phyloP scores from a whole-genome alignment of 2,888 invertebrate genomes.

The Rhagium mordax region DNA sequence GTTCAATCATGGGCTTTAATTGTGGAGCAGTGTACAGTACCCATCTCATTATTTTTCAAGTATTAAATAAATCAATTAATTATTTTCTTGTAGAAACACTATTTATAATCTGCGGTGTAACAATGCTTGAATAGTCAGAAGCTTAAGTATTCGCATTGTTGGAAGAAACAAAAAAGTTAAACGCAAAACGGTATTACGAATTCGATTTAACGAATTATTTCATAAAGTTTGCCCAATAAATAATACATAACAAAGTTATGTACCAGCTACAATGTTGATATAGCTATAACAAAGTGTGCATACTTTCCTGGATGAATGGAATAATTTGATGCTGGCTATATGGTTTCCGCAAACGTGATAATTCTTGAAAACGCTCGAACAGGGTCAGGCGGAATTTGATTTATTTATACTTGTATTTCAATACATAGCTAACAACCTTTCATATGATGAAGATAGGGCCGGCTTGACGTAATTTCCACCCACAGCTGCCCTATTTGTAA shows the following conservation, averaged over 20 bases:
- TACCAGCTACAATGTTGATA: slow-evolving; percentile 28
- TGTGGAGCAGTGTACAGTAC: too few relatives aligned
- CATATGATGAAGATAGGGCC: slow-evolving; percentile 34
- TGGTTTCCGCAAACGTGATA: slow-evolving; percentile 33
- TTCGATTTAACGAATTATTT: slow-evolving; percentile 29
- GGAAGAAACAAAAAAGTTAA: slow-evolving; percentile 2
- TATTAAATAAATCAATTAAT: too few relatives aligned
- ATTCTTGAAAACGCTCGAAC: slow-evolving; percentile 35
- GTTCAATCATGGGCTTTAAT: too few relatives aligned
- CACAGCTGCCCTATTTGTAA: neutral
- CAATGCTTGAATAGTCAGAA: too few relatives aligned
- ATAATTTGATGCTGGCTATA: slow-evolving; percentile 32
- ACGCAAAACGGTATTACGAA: slow-evolving; percentile 8
- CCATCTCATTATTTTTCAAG: too few relatives aligned
- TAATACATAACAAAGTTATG: slow-evolving; percentile 31
- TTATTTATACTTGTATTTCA: slow-evolving; percentile 48
- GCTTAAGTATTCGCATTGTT: neutral
- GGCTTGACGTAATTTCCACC: neutral
- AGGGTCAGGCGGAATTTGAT: slow-evolving; percentile 40
- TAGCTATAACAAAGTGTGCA: slow-evolving; percentile 32
- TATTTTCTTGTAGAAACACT: too few relatives aligned
- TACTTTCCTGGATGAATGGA: slow-evolving; percentile 32
- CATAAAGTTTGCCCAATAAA: slow-evolving; percentile 28
- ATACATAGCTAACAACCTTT: slow-evolving; percentile 45
- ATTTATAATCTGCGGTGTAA: too few relatives aligned